Base-by-base conservation (phyloP, 2,113 vertebrate genomes). In the Cervus canadensis region DNA sequence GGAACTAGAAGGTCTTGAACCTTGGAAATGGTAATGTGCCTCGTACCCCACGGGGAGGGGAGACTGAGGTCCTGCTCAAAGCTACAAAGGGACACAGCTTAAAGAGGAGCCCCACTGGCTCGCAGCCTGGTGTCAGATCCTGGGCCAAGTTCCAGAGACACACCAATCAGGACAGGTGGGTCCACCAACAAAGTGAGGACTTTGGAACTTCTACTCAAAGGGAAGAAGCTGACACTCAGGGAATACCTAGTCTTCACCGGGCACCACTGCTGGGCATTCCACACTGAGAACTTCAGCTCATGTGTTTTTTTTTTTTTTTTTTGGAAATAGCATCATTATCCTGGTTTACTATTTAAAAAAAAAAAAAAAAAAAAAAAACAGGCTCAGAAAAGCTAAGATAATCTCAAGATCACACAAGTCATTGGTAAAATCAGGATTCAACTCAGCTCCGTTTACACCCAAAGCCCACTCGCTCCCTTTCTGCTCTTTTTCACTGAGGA, bases 111-210 rank as follows among this genome's bases (percentile, higher is more conserved):
- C 21, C 33, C 40, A 7, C 14, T 1, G 26, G 8, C n/a, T 74
- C 25, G 10, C 5, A 52, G 8, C 12, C 16, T 28, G 48, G 9
- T 57, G 1, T 50, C 76, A 43, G 25, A 78, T 12, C 64, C 7
- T 23, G 71, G 36, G 4, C 30, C 74, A 4, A 76, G 43, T 19
- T 85, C 45, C 5, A 64, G n/a, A 64, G n/a, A 54, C 57, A 30
- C 2, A 26, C 30, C 33, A 25, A 1, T 43, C 33, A 33, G 26
- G 40, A 15, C 15, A 17, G 6, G 4, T 5, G 12, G 1, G 23
- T 56, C 54, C 48, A 45, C 11, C 28, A 64, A 52, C 21, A 81
- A 59, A 36, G 33, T 11, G 7, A 92, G 74, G 25, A 40, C 21
- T 52, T 54, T 62, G 26, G 45, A 14, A 12, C 36, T 71, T 67